Evolutionary conservation across 2,113 vertebrate genomes (phyloP).

Genomic region (Odocoileus hemionus): DNA sequence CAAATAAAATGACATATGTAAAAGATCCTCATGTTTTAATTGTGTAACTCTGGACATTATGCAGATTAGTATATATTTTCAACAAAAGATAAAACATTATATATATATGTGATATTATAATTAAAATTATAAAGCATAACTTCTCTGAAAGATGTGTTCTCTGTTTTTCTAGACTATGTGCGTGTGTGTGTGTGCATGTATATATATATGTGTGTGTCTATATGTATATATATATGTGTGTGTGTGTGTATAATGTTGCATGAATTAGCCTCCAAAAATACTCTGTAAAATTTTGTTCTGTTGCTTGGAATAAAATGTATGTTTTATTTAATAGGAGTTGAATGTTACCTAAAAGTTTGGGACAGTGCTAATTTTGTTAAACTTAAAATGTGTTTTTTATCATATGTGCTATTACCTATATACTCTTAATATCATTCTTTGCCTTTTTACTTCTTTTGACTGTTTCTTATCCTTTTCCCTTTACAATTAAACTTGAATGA

Average conservation of each 20-base stretch:
- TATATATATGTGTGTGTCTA: accelerated
- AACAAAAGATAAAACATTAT: neutral
- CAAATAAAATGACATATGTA: neutral
- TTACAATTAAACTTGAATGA: neutral
- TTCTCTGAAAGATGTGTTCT: constrained; percentile 6
- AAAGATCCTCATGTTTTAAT: neutral
- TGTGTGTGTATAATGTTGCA: neutral
- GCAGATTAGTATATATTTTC: neutral
- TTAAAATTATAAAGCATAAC: constrained; percentile 1
- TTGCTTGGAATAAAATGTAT: neutral
- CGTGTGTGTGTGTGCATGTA: neutral
- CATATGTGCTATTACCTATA: neutral
- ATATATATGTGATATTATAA: neutral
- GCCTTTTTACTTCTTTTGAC: neutral
- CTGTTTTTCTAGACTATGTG: neutral
- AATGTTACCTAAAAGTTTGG: neutral
- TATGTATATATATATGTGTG: accelerated
- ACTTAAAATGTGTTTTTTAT: neutral
- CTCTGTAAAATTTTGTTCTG: neutral
- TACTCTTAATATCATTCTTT: neutral
- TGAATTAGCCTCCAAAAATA: constrained; percentile 12
- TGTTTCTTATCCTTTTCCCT: neutral
- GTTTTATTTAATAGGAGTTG: neutral
- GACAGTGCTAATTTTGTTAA: neutral
- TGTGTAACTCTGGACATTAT: neutral